phyloP scores from a whole-genome alignment of 1,140 invertebrate species.

The Heliconius eleuchia region DNA sequence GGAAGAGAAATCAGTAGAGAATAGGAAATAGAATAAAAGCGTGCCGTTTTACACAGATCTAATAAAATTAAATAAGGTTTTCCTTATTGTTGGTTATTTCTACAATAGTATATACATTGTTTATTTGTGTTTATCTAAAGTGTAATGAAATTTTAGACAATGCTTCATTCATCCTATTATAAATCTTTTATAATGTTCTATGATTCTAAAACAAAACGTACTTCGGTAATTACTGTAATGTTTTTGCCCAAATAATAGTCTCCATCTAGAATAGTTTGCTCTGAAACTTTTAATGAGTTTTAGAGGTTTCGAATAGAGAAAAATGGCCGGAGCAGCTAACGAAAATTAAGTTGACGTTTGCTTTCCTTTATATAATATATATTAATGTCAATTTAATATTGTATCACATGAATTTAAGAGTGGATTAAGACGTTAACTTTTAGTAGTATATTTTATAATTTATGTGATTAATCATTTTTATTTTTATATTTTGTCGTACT shows the following conservation, averaged over 20 bases:
- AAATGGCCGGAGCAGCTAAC: slow-evolving; percentile 27
- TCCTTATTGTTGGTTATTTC: neutral
- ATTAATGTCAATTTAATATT: too few relatives aligned
- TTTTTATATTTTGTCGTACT: too few relatives aligned
- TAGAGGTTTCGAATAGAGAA: slow-evolving; percentile 41
- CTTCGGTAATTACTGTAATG: slow-evolving; percentile 39
- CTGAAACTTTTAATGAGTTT: slow-evolving; percentile 51
- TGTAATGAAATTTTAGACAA: neutral
- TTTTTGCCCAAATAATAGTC: slow-evolving; percentile 41
- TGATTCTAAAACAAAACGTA: slow-evolving; percentile 23
- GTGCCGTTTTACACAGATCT: slow-evolving; percentile 20
- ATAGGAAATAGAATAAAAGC: slow-evolving; percentile 38
- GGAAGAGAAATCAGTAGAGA: slow-evolving; percentile 53
- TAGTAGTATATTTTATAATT: too few relatives aligned
- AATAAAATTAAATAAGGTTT: slow-evolving; percentile 38
- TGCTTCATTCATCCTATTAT: neutral
- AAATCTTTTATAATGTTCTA: neutral
- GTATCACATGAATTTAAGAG: too few relatives aligned
- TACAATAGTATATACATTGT: neutral
- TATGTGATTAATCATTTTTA: too few relatives aligned
- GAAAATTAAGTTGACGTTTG: slow-evolving; percentile 28
- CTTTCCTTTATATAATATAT: neutral
- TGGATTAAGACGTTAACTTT: too few relatives aligned
- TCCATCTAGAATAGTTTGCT: slow-evolving; percentile 43
- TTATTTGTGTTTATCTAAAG: neutral